A percentile compares a stretch with the other conserved stretches of the same genome.
phyloP scores from a whole-genome alignment of 2,797 vertebrate species.

The Forpus xanthops region DNA sequence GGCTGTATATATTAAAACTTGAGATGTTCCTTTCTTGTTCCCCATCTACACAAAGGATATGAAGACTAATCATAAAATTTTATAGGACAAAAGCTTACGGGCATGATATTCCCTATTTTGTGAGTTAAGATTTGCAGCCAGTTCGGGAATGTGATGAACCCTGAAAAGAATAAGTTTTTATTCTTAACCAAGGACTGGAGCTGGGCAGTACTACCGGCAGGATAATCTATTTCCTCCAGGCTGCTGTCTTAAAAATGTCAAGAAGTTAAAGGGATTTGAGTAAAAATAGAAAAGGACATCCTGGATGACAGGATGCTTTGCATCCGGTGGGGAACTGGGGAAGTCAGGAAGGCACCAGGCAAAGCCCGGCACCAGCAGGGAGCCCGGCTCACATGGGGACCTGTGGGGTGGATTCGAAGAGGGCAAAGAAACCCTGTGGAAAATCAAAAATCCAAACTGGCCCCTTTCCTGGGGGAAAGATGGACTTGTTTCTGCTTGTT shows the following conservation, averaged over 20 bases:
- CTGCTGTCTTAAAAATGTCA: conserved; percentile 29
- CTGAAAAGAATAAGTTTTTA: conserved; percentile 2
- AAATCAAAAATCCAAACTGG: not conserved
- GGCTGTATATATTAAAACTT: not conserved
- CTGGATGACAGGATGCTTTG: conserved; percentile 7
- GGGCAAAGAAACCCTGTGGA: not conserved
- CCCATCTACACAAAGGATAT: not conserved
- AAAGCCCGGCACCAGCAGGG: not conserved
- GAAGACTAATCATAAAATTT: not conserved
- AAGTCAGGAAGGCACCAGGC: conserved; percentile 25
- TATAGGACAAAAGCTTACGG: not conserved
- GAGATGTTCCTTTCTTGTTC: not conserved
- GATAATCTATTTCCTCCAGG: conserved; percentile 44
- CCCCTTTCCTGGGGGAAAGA: accelerated
- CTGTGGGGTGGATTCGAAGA: accelerated
- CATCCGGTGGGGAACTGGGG: not conserved
- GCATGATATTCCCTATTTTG: not conserved
- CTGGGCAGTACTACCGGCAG: accelerated
- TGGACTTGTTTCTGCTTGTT: not conserved
- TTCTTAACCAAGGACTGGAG: not conserved
- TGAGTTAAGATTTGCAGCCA: not conserved
- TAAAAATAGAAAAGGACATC: conserved; percentile 51
- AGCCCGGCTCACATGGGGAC: accelerated
- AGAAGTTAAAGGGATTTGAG: conserved; percentile 20
- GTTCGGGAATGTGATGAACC: not conserved